Base-by-base conservation (phyloP, 2,888 invertebrate genomes). In the Linnaemya tessellans region DNA sequence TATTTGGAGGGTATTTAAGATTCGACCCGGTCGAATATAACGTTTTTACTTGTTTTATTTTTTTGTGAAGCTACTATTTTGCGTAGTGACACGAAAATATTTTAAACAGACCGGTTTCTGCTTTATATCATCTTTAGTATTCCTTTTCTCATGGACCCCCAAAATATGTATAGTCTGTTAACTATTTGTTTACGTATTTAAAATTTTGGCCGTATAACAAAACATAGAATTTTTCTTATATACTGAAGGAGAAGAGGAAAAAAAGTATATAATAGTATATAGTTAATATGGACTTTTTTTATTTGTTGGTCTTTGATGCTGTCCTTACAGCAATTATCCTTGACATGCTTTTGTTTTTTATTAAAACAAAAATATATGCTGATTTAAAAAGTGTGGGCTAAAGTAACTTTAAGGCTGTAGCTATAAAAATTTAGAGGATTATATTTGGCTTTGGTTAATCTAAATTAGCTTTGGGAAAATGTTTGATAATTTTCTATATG, bases 281-380 rank as follows among this genome's bases (percentile, higher is more conserved):
- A 54, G 54, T 38, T 54, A 70, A 20, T n/a, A 25, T 25, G n/a
- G 9, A 25, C 5, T 7, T 30, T 41, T n/a, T 41, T 51, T 9
- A 43, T 56, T 56, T 30, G 8, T 46, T 20, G n/a, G 38, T 35
- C 15, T 62, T 41, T 70, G 15, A 9, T 62, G 38, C n/a, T 18
- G 41, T 1, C 35, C 43, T 22, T 18, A 56, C n/a, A 67, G 15
- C 60, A 80, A 80, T 80, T 80, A 80, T 70, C 79, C 79, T 80
- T 80, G 79, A 56, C 71, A 71, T 38, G 54, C 43, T 79, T 79
- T 18, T 51, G n/a, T 60, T 41, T 20, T 13, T 22, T 41, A 11
- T 60, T 60, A 38, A 18, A 38, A n/a, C 3, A n/a, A 60, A 18
- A 60, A 35, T 20, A 22, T 41, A 13, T 41, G 18, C 5, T 62